Evolutionary conservation across 2,113 vertebrate genomes (phyloP), one percentile per base, ranked within the genome.

Genomic region (Caloenas nicobarica): DNA sequence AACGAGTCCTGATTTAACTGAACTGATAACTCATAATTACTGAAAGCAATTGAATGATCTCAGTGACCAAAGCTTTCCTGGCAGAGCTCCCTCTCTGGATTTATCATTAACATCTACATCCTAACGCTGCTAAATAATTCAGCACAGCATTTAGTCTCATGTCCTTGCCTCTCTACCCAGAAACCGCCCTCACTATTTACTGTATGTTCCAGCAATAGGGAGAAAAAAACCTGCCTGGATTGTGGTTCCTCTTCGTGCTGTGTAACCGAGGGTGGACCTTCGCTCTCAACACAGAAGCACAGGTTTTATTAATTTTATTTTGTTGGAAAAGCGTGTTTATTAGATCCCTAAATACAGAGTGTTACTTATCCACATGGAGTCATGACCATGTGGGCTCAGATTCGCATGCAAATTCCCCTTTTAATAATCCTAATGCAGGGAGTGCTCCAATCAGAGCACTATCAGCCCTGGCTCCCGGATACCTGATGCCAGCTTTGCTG

Each of bases 121-220:
- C 97, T 98, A 95, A 93, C 74, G 6, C 89, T 95, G 89, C 91
- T 98, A 98, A 98, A 98, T 98, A 98, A 98, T 98, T 98, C 98
- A 98, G 94, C 65, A 80, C 93, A 95, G 91, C 93, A 94, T 97
- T 98, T 97, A 98, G 97, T 91, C 93, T 91, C 82, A 81, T 84
- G 89, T 95, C 97, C 87, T 96, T 97, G 94, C 70, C 89, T 97
- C 87, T 88, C 94, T 90, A 95, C 86, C 86, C 89, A 95, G 95
- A 96, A 96, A 86, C 62, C n/a, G 5, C 94, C 91, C 85, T 73
- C 56, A 9, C 81, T 91, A 36, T 96, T 83, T 91, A 91, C 76
- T 61, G 62, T 29, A 46, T 21, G 91, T 88, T 91, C 73, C 71
- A 90, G 81, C 94, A 96, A 91, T 36, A 88, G 66, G 84, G 46